phyloP scores from a whole-genome alignment of 1,140 invertebrate species.

The Drosophila truncata region DNA sequence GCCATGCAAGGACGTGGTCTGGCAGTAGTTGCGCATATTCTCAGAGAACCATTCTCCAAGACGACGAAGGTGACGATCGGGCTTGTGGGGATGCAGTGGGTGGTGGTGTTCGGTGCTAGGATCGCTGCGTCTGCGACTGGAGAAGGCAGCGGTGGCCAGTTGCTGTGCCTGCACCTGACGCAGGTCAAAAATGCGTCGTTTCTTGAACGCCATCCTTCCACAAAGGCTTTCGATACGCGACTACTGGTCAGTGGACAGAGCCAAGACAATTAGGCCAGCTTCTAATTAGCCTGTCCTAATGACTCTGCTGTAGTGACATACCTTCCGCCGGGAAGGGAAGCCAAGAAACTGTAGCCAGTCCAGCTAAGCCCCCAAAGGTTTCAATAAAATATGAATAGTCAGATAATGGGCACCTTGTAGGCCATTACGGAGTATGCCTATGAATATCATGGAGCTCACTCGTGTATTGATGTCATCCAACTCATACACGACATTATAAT shows the following conservation, averaged over 20 bases:
- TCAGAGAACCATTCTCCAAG: conserved; percentile 67
- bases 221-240: not conserved
- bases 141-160: conserved; percentile 3
- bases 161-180: conserved; percentile 61
- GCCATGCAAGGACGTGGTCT: conserved; percentile 85
- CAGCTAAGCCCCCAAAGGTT: conserved; percentile 88
- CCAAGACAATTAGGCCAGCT: conserved; percentile 16
- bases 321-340: conserved; percentile 86
- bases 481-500: no score
- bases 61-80: conserved; percentile 13
- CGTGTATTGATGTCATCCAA: not conserved
- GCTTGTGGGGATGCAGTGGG: not conserved
- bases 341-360: conserved; percentile 89
- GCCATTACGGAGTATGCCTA: conserved; percentile 16
- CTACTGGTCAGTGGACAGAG: conserved; percentile 10
- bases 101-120: not conserved
- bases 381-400: conserved; percentile 82
- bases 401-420: conserved; percentile 9
- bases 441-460: not conserved
- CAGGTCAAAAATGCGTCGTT: conserved; percentile 70
- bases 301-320: conserved; percentile 20
- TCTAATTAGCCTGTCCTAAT: conserved; percentile 63
- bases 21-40: conserved; percentile 84
- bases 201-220: conserved; percentile 64
- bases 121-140: conserved; percentile 5